phyloP scores from a whole-genome alignment of 2,113 vertebrate genomes.

The Corydoras maculifer region DNA sequence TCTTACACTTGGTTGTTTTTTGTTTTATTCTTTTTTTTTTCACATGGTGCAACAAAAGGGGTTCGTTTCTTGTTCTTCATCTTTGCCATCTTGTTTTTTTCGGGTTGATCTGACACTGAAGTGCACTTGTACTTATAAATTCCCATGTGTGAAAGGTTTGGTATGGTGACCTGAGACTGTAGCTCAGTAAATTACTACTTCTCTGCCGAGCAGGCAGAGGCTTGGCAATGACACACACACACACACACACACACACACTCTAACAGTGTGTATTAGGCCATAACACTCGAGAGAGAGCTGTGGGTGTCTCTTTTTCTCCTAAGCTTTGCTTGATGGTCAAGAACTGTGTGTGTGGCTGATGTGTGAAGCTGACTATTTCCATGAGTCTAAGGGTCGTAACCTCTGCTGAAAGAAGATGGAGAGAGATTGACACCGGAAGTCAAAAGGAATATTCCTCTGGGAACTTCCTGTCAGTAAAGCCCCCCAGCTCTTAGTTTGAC shows the following conservation, averaged over 20 bases:
- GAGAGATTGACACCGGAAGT: slow-evolving; percentile 18
- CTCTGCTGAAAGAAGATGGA: slow-evolving; percentile 7
- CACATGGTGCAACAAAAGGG: too few species aligned
- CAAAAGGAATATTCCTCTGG: slow-evolving; percentile 17
- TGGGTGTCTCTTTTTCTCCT: neutral
- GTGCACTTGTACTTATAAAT: too few species aligned
- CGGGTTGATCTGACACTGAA: too few species aligned
- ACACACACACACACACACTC: neutral
- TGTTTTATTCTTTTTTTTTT: too few species aligned
- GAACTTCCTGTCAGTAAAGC: slow-evolving; percentile 29
- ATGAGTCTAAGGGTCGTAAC: slow-evolving; percentile 7
- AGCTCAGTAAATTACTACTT: too few species aligned
- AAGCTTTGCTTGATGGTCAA: slow-evolving; percentile 2
- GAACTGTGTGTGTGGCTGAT: slow-evolving; percentile 4
- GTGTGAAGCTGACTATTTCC: slow-evolving; percentile 22
- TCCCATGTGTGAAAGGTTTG: too few species aligned
- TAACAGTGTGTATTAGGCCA: neutral
- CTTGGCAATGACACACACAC: neutral
- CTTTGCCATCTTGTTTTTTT: too few species aligned
- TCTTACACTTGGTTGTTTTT: too few species aligned
- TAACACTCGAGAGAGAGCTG: neutral
- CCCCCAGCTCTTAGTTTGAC: neutral
- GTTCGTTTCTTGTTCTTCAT: too few species aligned
- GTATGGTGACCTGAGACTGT: too few species aligned
- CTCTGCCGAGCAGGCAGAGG: too few species aligned